Conservation (phyloP, 1,140 invertebrate species). For the Palaemon carinicauda region DNA sequence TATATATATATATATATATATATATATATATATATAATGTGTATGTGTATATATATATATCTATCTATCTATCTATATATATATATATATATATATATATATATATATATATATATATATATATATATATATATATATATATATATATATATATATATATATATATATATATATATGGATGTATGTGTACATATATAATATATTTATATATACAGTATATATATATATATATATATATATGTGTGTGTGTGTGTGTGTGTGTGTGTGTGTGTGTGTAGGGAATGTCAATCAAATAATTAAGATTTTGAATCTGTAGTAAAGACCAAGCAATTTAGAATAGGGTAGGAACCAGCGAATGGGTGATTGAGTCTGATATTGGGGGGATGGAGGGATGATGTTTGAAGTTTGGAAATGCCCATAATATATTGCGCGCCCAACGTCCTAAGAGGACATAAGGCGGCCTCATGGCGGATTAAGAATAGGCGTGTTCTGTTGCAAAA, state of each 20-base stretch:
- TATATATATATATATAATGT: neutral
- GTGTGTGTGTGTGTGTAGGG: neutral
- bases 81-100: neutral
- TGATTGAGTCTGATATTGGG: too few species aligned
- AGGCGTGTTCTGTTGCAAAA: too few species aligned
- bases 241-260: neutral
- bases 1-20: neutral
- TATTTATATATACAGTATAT: neutral
- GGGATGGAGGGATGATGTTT: too few species aligned
- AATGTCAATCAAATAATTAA: too few species aligned
- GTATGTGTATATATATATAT: neutral
- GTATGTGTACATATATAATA: neutral
- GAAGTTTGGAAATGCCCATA: too few species aligned
- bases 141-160: neutral
- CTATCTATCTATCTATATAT: neutral
- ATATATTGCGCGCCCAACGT: too few species aligned
- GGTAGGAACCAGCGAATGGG: too few species aligned
- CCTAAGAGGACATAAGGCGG: too few species aligned
- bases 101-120: neutral
- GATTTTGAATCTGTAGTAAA: too few species aligned
- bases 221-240: neutral
- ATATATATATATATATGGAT: neutral
- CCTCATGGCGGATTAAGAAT: too few species aligned
- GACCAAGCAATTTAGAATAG: too few species aligned
- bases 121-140: neutral